A percentile compares a stretch with the other conserved stretches of the same genome.
Conservation (phyloP, 2,113 vertebrate genomes). For the Oryzias javanicus region DNA sequence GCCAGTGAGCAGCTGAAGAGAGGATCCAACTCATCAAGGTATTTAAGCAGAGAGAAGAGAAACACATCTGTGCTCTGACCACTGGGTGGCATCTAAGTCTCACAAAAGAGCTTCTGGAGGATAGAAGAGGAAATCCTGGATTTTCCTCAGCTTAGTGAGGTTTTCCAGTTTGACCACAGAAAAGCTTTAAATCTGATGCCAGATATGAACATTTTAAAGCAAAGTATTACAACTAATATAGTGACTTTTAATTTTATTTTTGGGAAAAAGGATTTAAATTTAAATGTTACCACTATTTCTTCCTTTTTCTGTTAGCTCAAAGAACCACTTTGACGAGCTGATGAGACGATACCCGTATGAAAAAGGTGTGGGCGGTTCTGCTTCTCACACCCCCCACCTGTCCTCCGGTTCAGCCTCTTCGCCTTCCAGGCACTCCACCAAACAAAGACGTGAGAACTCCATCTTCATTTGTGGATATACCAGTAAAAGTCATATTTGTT, state of each 20-base stretch:
- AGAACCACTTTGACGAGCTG: conserved; percentile 80
- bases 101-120: conserved; percentile 1
- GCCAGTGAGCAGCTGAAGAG: conserved; percentile 76
- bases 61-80: conserved; percentile 21
- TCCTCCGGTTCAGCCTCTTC: conserved; percentile 80
- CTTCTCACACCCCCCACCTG: conserved; percentile 69
- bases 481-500: not conserved
- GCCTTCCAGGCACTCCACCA: conserved; percentile 82
- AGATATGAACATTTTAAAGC: too few species aligned
- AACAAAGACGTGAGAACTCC: conserved; percentile 70
- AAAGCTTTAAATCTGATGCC: too few species aligned
- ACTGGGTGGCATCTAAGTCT: conserved; percentile 49
- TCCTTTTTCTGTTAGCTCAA: conserved; percentile 51
- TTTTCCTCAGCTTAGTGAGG: too few species aligned
- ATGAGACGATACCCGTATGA: conserved; percentile 75
- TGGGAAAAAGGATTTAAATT: not conserved
- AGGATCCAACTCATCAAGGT: conserved; percentile 79
- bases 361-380: conserved; percentile 53
- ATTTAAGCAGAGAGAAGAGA: conserved; percentile 26
- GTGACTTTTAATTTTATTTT: not conserved
- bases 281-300: not conserved
- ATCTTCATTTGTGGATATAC: not conserved
- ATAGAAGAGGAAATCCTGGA: too few species aligned
- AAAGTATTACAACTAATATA: too few species aligned
- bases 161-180: too few species aligned